Evolutionary conservation across 2,888 invertebrate genomes (phyloP), one percentile per base, ranked within the genome.

Genomic region (Ommatoiulus sabulosus): DNA sequence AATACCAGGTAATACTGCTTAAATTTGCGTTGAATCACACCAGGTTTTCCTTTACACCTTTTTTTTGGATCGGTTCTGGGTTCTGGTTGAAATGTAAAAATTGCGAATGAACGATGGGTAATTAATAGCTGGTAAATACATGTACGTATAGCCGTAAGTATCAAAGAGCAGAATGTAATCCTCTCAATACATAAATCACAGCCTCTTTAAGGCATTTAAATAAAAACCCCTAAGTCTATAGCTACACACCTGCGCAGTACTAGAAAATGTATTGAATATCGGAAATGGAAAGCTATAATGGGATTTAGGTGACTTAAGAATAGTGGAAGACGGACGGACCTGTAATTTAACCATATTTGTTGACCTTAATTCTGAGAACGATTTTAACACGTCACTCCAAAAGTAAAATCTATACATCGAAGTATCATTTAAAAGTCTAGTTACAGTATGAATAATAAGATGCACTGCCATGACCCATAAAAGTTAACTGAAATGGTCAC

Each of bases 141-240:
- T 57, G 63, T 63, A 63, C 35, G 35, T 35, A 35, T 80, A 35
- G 80, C 80, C 24, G 80, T 80, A 80, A 35, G 80, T 80, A 80
- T 35, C 12, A 80, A 80, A 80, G 35, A 35, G 35, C 35, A 80
- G 35, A 35, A 35, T 80, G 35, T 35, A 80, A 80, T 80, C 35
- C 80, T 80, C 35, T 80, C 35, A 80, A 80, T 80, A 35, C 80
- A 35, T 80, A 80, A 80, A 80, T 80, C 80, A 80, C 80, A 80
- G 80, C 80, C 80, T 80, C 80, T 35, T 80, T 72, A 80, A 80
- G 80, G 80, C 80, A 80, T 80, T 80, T 35, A 80, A 80, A 80
- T 80, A 12, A 80, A 80, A 80, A 35, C 80, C 35, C 35, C 24
- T 80, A 80, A 10, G 80, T 12, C 35, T 80, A n/a, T n/a, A 80